A percentile compares a stretch with the other conserved stretches of the same genome.
These are phyloP conservation scores for Ptilodon capucinus DNA, from an alignment of 2,888 invertebrate genomes.

Conservation along the genomic window DNA sequence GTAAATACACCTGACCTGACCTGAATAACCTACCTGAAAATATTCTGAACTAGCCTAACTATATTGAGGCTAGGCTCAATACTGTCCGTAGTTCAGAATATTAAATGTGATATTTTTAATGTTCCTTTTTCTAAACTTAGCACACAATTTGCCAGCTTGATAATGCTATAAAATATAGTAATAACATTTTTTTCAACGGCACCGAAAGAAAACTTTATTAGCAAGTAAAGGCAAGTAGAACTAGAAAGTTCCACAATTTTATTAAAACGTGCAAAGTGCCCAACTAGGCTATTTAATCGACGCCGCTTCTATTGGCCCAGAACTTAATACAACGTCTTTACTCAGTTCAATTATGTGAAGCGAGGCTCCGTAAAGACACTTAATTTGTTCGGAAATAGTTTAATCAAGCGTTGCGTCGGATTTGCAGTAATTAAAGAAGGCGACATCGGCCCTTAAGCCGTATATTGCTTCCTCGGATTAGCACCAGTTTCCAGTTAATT, in stretches of 20 bases:
- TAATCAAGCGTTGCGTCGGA: constrained; percentile 56
- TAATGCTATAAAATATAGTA: too few relatives aligned
- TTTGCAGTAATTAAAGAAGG: constrained; percentile 65
- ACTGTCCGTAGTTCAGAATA: too few relatives aligned
- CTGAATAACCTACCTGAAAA: too few relatives aligned
- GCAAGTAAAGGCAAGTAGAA: neutral
- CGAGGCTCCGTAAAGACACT: constrained; percentile 32
- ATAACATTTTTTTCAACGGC: too few relatives aligned
- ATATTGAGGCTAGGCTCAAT: too few relatives aligned
- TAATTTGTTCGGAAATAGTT: constrained; percentile 61
- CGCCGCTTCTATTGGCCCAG: constrained; percentile 7
- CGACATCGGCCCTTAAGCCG: constrained; percentile 42
- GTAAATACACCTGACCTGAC: too few relatives aligned
- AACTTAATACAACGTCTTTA: constrained; percentile 25
- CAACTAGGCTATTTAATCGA: neutral
- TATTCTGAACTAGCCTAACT: too few relatives aligned
- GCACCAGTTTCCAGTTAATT: constrained; percentile 63
- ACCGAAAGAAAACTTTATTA: neutral
- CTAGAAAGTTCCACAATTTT: constrained; percentile 6
- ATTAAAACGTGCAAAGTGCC: neutral
- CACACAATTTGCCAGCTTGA: too few relatives aligned
- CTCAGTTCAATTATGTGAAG: constrained; percentile 38
- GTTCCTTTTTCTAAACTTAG: too few relatives aligned
- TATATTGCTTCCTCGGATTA: constrained; percentile 70
- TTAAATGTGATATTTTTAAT: too few relatives aligned